Conservation (phyloP, 2,888 invertebrate genomes). For the Ellobium chinense region DNA sequence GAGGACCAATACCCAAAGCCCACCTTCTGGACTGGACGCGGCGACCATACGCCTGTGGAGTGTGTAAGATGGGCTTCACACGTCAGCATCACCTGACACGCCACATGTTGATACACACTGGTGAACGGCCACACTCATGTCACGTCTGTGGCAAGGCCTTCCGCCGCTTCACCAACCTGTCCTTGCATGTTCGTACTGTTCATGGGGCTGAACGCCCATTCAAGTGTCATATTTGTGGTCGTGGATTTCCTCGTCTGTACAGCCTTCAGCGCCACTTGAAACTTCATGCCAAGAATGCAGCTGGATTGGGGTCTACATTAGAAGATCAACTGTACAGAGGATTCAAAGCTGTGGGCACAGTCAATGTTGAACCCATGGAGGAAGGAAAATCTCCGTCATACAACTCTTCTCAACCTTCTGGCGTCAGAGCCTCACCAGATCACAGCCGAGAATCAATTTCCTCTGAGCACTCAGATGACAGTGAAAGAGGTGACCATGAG, state of each 20-base stretch:
- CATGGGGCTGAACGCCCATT: slow-evolving; percentile 45
- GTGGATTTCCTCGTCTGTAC: slow-evolving; percentile 45
- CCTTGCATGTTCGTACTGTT: slow-evolving; percentile 44
- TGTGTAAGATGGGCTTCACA: slow-evolving; percentile 47
- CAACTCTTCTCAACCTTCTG: background rate
- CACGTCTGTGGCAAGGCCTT: slow-evolving; percentile 46
- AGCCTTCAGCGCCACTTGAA: slow-evolving; percentile 42
- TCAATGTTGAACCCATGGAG: background rate
- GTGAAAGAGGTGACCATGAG: slow-evolving; percentile 24
- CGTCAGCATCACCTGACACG: slow-evolving; percentile 46
- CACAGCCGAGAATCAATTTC: slow-evolving; percentile 26
- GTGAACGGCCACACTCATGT: slow-evolving; percentile 45
- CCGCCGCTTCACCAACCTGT: slow-evolving; percentile 44
- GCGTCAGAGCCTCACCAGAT: background rate
- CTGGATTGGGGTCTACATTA: background rate
- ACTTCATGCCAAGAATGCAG: slow-evolving; percentile 35
- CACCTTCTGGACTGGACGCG: slow-evolving; percentile 48
- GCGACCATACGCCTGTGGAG: slow-evolving; percentile 44
- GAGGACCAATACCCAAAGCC: slow-evolving; percentile 43
- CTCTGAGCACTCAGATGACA: slow-evolving; percentile 30
- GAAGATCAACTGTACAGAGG: slow-evolving; percentile 12
- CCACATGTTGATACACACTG: slow-evolving; percentile 47
- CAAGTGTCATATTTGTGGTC: slow-evolving; percentile 40
- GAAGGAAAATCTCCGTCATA: background rate
- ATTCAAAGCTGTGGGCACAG: slow-evolving; percentile 12